A percentile compares a stretch with the other conserved stretches of the same genome.
phyloP scores from a whole-genome alignment of 2,888 invertebrate species.

The Callyntrura guangdongensis region DNA sequence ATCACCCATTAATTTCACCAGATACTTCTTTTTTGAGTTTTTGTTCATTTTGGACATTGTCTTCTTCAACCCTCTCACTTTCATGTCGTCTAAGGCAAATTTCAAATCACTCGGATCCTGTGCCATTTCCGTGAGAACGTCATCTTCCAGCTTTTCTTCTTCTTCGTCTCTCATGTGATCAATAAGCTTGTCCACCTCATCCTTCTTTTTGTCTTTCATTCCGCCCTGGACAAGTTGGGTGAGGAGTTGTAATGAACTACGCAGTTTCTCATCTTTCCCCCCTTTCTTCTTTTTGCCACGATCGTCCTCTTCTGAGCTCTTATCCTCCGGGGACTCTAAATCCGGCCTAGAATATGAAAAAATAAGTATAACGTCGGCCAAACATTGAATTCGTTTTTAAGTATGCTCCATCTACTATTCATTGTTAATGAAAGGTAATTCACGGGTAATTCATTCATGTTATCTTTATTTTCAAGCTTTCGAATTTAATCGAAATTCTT shows the following conservation, averaged over 20 bases:
- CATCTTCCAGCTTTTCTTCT: constrained; percentile 71
- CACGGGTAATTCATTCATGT: neutral
- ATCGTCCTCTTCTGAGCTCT: too few relatives aligned
- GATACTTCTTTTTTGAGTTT: constrained; percentile 24
- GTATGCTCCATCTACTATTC: too few relatives aligned
- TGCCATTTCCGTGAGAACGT: constrained; percentile 68
- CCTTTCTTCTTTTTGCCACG: neutral
- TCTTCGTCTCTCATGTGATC: constrained; percentile 71
- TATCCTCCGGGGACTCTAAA: too few relatives aligned
- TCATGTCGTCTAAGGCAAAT: constrained; percentile 75
- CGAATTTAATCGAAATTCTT: too few relatives aligned
- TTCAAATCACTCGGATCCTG: constrained; percentile 72
- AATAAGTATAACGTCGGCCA: too few relatives aligned
- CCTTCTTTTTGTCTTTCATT: constrained; percentile 14
- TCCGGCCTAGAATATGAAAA: too few relatives aligned
- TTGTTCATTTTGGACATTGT: constrained; percentile 52
- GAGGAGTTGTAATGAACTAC: neutral
- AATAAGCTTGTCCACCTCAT: constrained; percentile 62
- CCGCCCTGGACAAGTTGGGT: constrained; percentile 7
- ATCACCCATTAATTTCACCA: constrained; percentile 41
- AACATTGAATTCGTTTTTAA: too few relatives aligned
- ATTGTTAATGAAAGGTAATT: too few relatives aligned
- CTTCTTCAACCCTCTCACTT: constrained; percentile 45
- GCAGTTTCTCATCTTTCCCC: neutral
- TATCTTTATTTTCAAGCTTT: too few relatives aligned